These are phyloP conservation scores for Plectrocnemia conspersa DNA, from an alignment of 1,140 invertebrate genomes.

Conservation along the genomic window DNA sequence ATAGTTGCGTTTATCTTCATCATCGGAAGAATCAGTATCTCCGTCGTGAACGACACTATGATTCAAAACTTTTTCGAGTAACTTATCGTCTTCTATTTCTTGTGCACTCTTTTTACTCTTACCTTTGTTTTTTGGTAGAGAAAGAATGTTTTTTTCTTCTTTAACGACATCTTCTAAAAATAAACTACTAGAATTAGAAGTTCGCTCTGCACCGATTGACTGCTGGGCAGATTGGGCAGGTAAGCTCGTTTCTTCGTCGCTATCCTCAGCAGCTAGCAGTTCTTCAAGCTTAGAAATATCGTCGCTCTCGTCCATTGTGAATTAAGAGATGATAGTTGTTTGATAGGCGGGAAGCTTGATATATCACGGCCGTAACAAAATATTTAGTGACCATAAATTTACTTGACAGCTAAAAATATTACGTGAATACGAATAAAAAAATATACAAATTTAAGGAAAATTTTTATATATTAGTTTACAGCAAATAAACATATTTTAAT, in stretches of 20 bases:
- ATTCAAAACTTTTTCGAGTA: background rate
- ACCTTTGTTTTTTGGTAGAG: conserved; percentile 7
- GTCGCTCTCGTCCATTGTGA: conserved; percentile 34
- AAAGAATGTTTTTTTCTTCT: conserved; percentile 8
- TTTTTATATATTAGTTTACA: no score
- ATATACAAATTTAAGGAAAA: no score
- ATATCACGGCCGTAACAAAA: background rate
- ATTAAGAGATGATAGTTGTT: background rate
- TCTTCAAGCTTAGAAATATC: conserved; percentile 48
- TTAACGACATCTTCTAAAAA: conserved; percentile 25
- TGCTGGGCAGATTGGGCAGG: no score
- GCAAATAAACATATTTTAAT: no score
- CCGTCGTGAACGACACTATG: conserved; percentile 53
- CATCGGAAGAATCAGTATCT: conserved; percentile 71
- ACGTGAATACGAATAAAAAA: no score
- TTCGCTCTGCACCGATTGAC: background rate
- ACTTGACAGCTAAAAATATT: no score
- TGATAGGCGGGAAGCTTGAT: background rate
- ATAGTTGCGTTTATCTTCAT: conserved; percentile 70
- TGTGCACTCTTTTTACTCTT: background rate
- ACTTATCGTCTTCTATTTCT: background rate
- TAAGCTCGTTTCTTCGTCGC: conserved; percentile 33
- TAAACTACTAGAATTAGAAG: background rate
- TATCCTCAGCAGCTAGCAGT: conserved; percentile 43
- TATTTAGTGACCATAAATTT: no score